Percentiles rank a stretch among this genome's conserved stretches.
These are phyloP conservation scores for Elegia similella DNA, from an alignment of 2,888 invertebrate species.

Conservation along the genomic window DNA sequence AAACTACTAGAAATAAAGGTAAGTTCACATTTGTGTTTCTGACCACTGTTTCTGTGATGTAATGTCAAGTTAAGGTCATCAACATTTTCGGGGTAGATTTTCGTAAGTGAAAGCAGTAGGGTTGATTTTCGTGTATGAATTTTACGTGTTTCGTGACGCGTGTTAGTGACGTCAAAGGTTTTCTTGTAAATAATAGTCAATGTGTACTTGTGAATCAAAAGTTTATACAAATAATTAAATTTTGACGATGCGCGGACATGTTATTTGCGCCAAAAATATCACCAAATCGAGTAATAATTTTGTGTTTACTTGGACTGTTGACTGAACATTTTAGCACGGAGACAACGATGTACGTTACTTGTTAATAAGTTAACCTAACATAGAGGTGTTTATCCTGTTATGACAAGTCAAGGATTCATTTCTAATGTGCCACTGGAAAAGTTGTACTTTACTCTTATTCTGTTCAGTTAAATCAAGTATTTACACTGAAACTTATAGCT, in stretches of 20 bases:
- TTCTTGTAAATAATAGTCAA: background rate
- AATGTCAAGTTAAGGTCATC: constrained; percentile 67
- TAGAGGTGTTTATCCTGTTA: constrained; percentile 14
- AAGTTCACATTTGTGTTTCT: constrained; percentile 34
- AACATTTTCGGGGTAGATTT: constrained; percentile 29
- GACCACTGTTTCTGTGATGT: constrained; percentile 34
- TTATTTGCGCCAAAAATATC: background rate
- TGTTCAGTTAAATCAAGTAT: too few species aligned
- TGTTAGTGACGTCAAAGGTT: background rate
- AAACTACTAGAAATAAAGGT: constrained; percentile 69
- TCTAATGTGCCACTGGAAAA: background rate
- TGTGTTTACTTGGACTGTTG: background rate
- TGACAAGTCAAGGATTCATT: background rate
- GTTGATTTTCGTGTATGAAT: constrained; percentile 32
- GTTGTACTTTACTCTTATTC: too few species aligned
- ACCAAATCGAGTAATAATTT: background rate
- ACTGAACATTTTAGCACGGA: background rate
- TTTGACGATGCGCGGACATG: background rate
- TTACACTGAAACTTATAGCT: too few species aligned
- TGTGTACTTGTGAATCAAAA: background rate
- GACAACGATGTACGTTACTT: background rate
- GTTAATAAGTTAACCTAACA: constrained; percentile 6
- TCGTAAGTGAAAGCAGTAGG: constrained; percentile 26
- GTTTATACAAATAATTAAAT: background rate
- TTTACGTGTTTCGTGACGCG: constrained; percentile 13